Conservation (phyloP, 2,113 vertebrate genomes). For the Peucedramus taeniatus region DNA sequence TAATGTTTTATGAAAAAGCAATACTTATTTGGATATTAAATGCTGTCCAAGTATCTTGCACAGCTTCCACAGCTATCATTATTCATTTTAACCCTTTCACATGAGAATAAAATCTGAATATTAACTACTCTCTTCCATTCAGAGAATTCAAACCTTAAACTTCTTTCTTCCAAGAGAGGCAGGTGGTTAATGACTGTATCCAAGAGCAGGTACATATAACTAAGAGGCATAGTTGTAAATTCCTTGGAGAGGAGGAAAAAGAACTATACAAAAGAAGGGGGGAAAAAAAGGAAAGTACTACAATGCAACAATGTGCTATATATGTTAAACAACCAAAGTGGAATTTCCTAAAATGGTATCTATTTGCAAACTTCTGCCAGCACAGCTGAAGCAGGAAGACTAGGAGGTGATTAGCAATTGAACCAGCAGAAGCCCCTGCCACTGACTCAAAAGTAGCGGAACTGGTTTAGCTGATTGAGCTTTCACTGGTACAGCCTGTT, state of each 20-base stretch:
- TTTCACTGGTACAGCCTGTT: background rate
- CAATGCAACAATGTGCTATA: background rate
- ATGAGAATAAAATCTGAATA: background rate
- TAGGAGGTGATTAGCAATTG: background rate
- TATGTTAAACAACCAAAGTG: background rate
- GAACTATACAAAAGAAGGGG: background rate
- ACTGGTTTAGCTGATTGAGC: background rate
- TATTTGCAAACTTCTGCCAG: background rate
- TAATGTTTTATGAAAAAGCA: background rate
- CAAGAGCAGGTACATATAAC: background rate
- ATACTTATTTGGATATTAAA: background rate
- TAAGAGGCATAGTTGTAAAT: background rate
- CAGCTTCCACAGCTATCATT: background rate
- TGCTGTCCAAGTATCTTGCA: background rate
- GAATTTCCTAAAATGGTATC: background rate
- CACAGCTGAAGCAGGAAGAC: background rate
- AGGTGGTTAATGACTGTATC: background rate
- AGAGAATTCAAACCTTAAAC: background rate
- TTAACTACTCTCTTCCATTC: background rate
- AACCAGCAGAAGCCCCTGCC: background rate
- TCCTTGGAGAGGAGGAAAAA: background rate
- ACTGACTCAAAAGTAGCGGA: background rate
- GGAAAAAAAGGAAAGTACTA: fast-evolving
- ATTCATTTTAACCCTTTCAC: background rate
- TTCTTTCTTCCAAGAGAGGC: background rate